Evolutionary conservation across 2,888 invertebrate genomes (phyloP).

Genomic region (Rutpela maculata): DNA sequence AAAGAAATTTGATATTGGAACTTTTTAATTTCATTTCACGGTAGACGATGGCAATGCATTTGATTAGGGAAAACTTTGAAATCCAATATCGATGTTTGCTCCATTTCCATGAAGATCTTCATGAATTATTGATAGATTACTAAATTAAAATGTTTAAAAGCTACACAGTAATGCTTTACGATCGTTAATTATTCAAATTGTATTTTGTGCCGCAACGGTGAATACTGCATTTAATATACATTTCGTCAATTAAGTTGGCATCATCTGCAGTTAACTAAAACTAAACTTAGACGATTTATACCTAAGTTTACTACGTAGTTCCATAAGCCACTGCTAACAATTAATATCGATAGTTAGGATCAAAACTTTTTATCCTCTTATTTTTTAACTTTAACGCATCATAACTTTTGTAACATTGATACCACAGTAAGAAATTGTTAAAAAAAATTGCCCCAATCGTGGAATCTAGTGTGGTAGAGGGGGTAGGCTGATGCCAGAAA

Average conservation of each 20-base stretch:
- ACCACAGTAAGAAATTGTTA: too few species aligned
- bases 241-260: neutral
- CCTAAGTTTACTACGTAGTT: too few species aligned
- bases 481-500: too few species aligned
- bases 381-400: too few species aligned
- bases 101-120: constrained; percentile 16
- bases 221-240: neutral
- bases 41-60: neutral
- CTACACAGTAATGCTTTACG: neutral
- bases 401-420: too few species aligned
- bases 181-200: neutral
- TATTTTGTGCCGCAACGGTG: too few species aligned
- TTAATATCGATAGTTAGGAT: too few species aligned
- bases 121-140: constrained; percentile 16
- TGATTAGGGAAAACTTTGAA: constrained; percentile 15
- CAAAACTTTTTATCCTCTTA: too few species aligned
- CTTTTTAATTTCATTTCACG: constrained; percentile 5
- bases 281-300: too few species aligned
- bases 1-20: neutral
- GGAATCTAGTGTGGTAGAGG: too few species aligned
- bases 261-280: neutral
- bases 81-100: constrained; percentile 10
- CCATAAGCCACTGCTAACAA: too few species aligned
- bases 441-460: too few species aligned
- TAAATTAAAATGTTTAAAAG: constrained; percentile 17